Evolutionary conservation across 2,888 invertebrate species (phyloP).

Genomic region (Phyto melanocephala): DNA sequence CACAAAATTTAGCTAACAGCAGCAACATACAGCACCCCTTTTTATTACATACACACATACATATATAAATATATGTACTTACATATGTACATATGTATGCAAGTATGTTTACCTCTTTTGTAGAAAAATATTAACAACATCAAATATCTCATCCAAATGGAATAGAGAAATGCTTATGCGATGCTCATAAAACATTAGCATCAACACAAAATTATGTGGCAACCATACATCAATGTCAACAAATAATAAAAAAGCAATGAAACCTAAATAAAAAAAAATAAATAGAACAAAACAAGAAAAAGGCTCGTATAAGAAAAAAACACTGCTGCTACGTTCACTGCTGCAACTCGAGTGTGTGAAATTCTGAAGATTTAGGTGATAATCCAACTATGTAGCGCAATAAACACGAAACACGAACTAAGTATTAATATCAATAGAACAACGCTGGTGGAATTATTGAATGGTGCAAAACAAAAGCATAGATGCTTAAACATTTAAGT

Average conservation of each 20-base stretch:
- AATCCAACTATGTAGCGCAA: not conserved
- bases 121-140: not conserved
- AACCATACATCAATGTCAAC: conserved; percentile 58
- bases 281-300: conserved; percentile 38
- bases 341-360: conserved; percentile 3
- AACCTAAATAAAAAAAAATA: conserved; percentile 29
- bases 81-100: too few species aligned
- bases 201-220: conserved; percentile 53
- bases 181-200: conserved; percentile 49
- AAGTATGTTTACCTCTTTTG: not conserved
- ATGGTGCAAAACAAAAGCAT: conserved; percentile 39
- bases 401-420: not conserved
- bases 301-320: conserved; percentile 31
- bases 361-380: conserved; percentile 9
- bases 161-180: conserved; percentile 35
- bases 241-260: conserved; percentile 19
- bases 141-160: conserved; percentile 2
- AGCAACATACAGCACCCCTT: conserved; percentile 36
- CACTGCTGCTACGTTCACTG: not conserved
- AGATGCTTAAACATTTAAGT: conserved; percentile 45
- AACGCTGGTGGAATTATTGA: not conserved
- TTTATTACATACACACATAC: not conserved
- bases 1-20: conserved; percentile 34
- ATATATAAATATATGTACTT: too few species aligned
- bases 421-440: conserved; percentile 14